Evolutionary conservation across 2,113 vertebrate genomes (phyloP).

Genomic region (Odontophorus gujanensis): DNA sequence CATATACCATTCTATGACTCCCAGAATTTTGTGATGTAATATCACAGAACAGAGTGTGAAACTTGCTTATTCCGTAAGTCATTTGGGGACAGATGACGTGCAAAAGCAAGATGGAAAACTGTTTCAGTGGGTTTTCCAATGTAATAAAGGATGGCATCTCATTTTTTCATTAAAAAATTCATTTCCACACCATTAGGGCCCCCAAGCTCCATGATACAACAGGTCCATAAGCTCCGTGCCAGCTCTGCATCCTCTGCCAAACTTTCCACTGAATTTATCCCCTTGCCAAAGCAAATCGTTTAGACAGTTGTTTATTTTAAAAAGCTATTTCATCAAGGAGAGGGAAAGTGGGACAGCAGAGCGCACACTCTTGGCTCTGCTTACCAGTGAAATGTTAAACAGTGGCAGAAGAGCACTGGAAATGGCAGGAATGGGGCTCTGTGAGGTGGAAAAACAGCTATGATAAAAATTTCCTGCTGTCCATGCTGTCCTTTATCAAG

Average conservation of each 20-base stretch:
- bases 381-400: conserved; percentile 63
- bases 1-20: background rate
- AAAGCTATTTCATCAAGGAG: conserved; percentile 67
- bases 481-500: background rate
- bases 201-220: conserved; percentile 53
- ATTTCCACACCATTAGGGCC: conserved; percentile 50
- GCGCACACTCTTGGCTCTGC: background rate
- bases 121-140: conserved; percentile 42
- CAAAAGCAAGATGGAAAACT: conserved; percentile 53
- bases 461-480: conserved; percentile 40
- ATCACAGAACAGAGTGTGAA: background rate
- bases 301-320: conserved; percentile 73
- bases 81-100: conserved; percentile 54
- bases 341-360: conserved; percentile 49
- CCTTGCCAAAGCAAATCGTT: conserved; percentile 74
- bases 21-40: background rate
- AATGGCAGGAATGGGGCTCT: background rate
- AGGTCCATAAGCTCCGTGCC: conserved; percentile 52
- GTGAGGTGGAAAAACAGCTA: conserved; percentile 12
- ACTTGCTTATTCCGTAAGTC: conserved; percentile 29
- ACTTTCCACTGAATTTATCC: conserved; percentile 67
- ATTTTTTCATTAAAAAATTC: conserved; percentile 60
- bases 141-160: conserved; percentile 16
- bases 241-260: conserved; percentile 60
- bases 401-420: conserved; percentile 58